These are phyloP conservation scores for Origma solitaria DNA, from an alignment of 2,113 vertebrate genomes.

Conservation along the genomic window DNA sequence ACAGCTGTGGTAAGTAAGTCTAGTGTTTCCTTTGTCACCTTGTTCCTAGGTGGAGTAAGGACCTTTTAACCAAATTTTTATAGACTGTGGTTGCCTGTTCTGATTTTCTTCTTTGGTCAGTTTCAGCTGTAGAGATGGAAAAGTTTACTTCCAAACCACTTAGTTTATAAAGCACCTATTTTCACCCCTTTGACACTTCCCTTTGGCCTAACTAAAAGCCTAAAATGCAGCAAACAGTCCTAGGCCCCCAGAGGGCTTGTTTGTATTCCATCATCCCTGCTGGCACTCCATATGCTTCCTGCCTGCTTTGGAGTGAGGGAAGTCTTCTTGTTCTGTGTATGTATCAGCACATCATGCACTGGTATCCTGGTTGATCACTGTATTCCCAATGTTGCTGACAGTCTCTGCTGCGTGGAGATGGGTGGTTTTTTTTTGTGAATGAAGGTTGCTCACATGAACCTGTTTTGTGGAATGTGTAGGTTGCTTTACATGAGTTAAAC, in stretches of 20 bases:
- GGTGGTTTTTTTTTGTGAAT: fast-evolving
- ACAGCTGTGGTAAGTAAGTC: neutral
- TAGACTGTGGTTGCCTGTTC: neutral
- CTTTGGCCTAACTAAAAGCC: neutral
- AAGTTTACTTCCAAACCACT: neutral
- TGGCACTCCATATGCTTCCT: neutral
- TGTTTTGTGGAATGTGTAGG: neutral
- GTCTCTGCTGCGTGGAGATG: neutral
- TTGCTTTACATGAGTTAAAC: neutral
- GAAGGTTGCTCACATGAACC: neutral
- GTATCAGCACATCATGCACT: fast-evolving
- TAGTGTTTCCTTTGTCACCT: neutral
- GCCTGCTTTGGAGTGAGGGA: neutral
- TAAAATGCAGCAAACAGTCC: neutral
- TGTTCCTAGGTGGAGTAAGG: neutral
- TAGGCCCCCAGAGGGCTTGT: neutral
- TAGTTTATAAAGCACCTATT: neutral
- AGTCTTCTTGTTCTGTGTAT: neutral
- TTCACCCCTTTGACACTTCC: neutral
- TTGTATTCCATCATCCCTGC: neutral
- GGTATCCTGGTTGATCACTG: neutral
- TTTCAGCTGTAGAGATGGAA: neutral
- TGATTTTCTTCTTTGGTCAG: neutral
- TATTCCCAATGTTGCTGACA: fast-evolving
- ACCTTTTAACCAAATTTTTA: neutral